Evolutionary conservation across 2,113 vertebrate genomes (phyloP), one percentile per base, ranked within the genome.

Genomic region (Gavialis gangeticus): DNA sequence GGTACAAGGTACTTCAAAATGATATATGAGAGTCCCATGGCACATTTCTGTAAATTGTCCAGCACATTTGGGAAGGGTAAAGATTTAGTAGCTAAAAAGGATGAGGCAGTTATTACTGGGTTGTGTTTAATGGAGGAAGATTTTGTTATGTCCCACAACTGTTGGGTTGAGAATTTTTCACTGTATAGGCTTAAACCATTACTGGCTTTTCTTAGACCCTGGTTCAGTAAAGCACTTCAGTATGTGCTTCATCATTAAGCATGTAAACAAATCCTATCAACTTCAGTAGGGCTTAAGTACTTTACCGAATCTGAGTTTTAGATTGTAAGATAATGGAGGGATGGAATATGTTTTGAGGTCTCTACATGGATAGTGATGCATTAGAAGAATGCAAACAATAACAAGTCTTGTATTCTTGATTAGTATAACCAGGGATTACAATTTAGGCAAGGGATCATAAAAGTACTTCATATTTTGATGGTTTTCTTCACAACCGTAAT

Each of bases 151-250:
- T 46, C 6, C 7, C 9, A 46, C 46, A 46, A 22, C 56, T 90
- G 62, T 91, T 56, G 81, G 34, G 60, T 37, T 71, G 19, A 12
- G 37, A 92, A 80, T 77, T 85, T 84, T 81, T 10, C 46, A 46
- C 46, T 46, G 46, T 46, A 64, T 94, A 89, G 85, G 79, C 64
- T 79, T 69, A 87, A 91, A 88, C 25, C 93, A 89, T 77, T 82
- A 5, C 9, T 87, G 71, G 55, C 13, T 56, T 25, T 89, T 94
- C 81, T 84, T 88, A 94, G 93, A 21, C 12, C 80, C 75, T 60
- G 60, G 86, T 64, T 91, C 82, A 95, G 94, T 54, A 77, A 88
- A 93, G 46, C 62, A 75, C 89, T 94, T 85, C 88, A 86, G 19
- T 2, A 2, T 89, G 57, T 84, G 91, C 37, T 89, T 46, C 46